Evolutionary conservation across 2,888 invertebrate genomes (phyloP), one percentile per base, ranked within the genome.

Genomic region (Drosophila subquinaria): DNA sequence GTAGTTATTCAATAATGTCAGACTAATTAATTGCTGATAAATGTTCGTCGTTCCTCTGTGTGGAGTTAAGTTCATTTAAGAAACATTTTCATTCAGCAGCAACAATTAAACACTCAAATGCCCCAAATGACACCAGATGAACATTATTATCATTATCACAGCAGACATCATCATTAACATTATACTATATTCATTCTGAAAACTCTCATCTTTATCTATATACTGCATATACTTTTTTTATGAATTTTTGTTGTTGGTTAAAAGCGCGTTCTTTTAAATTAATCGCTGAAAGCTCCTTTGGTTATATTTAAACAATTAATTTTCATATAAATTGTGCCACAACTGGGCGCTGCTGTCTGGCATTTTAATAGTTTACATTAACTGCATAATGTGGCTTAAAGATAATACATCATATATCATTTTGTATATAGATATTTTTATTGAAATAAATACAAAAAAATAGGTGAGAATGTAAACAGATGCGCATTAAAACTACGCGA

Each of bases 21-120:
- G 52, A 53, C 73, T 82, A 84, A 86, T 86, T 86, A 86, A 83
- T 83, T 81, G 87, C 57, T 68, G 79, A 50, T 82, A 65, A 79
- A 75, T 73, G 68, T 52, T 43, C 30, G 43, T 27, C 53, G 52
- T 9, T 80, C 76, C 67, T 63, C 50, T 65, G 81, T 74, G 73
- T 60, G 61, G 69, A 81, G 77, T 80, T 74, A 80, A 68, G 72
- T 63, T 17, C 64, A 65, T 69, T 77, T 77, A 77, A 72, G 63
- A 68, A 61, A 50, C 60, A 55, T 63, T 69, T 69, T 23, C 53
- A 59, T 36, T 66, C 45, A 71, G 62, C 81, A 70, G 57, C 76
- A 69, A 66, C 73, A 74, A 72, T 79, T 75, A 69, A 84, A 73
- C 51, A 70, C 77, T 77, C 69, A 69, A 52, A 65, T 51, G 57